Percentiles rank a stretch among this genome's conserved stretches.
phyloP scores from a whole-genome alignment of 1,140 invertebrate genomes.

The Conus betulinus region DNA sequence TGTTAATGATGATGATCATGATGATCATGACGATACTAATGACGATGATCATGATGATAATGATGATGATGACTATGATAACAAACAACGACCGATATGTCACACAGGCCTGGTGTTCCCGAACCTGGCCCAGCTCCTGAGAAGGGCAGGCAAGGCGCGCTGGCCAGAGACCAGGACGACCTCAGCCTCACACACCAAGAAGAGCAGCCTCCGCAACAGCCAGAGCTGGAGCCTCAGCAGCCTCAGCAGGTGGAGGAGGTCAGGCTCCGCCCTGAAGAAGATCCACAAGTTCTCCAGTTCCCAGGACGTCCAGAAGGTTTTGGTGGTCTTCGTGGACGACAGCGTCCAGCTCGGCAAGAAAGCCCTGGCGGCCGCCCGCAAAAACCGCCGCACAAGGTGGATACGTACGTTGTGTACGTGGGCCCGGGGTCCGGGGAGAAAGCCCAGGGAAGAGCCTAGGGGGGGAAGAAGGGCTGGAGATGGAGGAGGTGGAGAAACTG shows the following conservation, averaged over 20 bases:
- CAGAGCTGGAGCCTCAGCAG: no score
- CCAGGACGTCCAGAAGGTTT: constrained; percentile 29
- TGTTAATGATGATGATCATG: no score
- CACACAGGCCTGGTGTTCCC: constrained; percentile 22
- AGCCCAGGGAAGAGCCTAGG: neutral
- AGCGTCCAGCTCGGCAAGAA: constrained; percentile 8
- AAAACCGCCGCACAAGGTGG: constrained; percentile 36
- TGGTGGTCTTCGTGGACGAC: constrained; percentile 41
- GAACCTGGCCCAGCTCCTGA: constrained; percentile 31
- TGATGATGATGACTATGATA: no score
- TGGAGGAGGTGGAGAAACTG: neutral
- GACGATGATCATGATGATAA: no score
- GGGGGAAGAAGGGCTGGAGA: neutral
- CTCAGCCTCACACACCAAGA: neutral
- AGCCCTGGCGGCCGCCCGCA: constrained; percentile 18
- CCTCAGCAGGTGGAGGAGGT: neutral
- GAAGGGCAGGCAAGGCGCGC: constrained; percentile 8
- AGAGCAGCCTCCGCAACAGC: no score
- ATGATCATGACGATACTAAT: no score
- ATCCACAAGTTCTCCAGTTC: no score
- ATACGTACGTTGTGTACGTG: constrained; percentile 43
- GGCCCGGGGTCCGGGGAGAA: neutral
- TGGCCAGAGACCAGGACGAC: neutral
- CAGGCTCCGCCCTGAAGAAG: neutral
- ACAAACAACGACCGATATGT: no score